Conservation (phyloP, 1,140 invertebrate genomes). For the Arion vulgaris region DNA sequence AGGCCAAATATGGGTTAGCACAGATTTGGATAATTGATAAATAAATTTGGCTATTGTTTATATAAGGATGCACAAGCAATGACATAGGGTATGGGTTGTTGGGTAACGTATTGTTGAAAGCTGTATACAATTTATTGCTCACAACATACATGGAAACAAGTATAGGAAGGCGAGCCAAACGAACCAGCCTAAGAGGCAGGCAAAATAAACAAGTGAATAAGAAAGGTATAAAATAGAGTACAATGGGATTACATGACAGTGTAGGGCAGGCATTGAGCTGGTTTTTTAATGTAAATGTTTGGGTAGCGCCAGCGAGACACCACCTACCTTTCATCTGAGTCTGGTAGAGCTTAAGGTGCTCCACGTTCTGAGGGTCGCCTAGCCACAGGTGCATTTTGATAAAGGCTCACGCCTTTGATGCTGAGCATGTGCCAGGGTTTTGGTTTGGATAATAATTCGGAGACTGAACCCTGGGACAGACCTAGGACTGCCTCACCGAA, state of each 20-base stretch:
- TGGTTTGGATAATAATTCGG: slow-evolving; percentile 96
- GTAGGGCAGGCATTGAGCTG: slow-evolving; percentile 3
- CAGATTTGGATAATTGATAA: background rate
- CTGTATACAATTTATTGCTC: background rate
- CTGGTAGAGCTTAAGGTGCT: slow-evolving; percentile 77
- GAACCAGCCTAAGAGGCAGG: background rate
- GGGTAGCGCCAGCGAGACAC: slow-evolving; percentile 31
- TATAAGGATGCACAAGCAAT: background rate
- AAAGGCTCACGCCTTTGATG: slow-evolving; percentile 96
- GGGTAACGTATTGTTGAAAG: background rate
- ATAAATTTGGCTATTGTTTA: background rate
- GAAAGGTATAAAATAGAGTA: slow-evolving; percentile 8
- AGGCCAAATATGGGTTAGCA: background rate
- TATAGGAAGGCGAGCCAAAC: background rate
- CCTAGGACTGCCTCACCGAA: slow-evolving; percentile 97
- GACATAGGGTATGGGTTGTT: background rate
- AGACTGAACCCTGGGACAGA: slow-evolving; percentile 96
- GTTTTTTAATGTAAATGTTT: slow-evolving; percentile 9
- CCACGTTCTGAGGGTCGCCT: slow-evolving; percentile 93
- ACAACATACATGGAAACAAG: slow-evolving; percentile 5
- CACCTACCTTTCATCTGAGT: slow-evolving; percentile 71
- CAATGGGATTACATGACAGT: slow-evolving; percentile 21
- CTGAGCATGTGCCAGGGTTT: slow-evolving; percentile 99
- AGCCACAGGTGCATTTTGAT: slow-evolving; percentile 98
- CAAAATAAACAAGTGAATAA: background rate